Evolutionary conservation across 2,888 invertebrate species (phyloP).

Genomic region (Anodontia alba): DNA sequence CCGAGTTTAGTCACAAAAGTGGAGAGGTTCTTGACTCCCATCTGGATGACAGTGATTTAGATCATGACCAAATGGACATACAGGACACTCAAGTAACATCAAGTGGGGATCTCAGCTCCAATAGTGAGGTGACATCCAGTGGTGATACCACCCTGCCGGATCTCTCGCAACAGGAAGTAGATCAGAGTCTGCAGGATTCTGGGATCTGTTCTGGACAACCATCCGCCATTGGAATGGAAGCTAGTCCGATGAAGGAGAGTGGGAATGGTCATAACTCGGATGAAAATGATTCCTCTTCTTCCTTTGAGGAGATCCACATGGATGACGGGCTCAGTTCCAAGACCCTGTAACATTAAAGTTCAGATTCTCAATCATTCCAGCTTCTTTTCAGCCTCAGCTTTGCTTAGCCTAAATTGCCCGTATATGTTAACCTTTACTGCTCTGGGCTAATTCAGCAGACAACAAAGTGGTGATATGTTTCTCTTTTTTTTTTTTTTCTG

Average conservation of each 20-base stretch:
- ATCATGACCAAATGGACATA: constrained; percentile 39
- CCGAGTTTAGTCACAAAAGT: constrained; percentile 36
- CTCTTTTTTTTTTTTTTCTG: no score
- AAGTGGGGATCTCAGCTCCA: constrained; percentile 45
- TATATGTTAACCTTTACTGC: no score
- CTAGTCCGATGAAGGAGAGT: constrained; percentile 35
- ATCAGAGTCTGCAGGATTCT: constrained; percentile 51
- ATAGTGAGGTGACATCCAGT: constrained; percentile 24
- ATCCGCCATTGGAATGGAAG: constrained; percentile 42
- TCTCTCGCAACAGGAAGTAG: constrained; percentile 13
- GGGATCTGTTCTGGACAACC: constrained; percentile 65
- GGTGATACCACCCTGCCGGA: background rate
- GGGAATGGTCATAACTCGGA: constrained; percentile 32
- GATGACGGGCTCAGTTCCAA: constrained; percentile 14
- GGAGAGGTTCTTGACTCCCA: constrained; percentile 21
- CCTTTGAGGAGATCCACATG: constrained; percentile 67
- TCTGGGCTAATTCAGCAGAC: no score
- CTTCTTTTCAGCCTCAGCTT: no score
- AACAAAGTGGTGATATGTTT: no score
- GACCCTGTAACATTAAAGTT: background rate
- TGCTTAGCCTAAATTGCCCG: no score
- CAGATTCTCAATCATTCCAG: no score
- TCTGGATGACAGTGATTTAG: constrained; percentile 37
- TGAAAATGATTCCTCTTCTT: constrained; percentile 66
- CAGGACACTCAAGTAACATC: constrained; percentile 55